A percentile compares a stretch with the other conserved stretches of the same genome.
phyloP scores from a whole-genome alignment of 2,797 vertebrate species.

The Xenopus petersii region DNA sequence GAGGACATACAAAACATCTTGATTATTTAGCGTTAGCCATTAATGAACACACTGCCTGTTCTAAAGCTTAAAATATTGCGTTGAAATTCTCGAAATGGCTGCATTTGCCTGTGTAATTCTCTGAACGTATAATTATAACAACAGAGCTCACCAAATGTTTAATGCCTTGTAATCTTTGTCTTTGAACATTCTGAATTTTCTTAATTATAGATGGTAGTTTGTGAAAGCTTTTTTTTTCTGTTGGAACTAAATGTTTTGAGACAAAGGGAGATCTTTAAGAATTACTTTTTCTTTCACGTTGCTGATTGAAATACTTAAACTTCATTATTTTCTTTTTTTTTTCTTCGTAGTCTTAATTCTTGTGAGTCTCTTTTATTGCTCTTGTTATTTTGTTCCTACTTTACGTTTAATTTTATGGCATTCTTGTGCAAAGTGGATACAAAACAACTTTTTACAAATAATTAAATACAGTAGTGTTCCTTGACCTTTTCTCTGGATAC shows the following conservation, averaged over 20 bases:
- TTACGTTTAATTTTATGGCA: slow-evolving; percentile 21
- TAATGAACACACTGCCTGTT: slow-evolving; percentile 2
- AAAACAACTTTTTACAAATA: neutral
- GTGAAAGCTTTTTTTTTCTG: slow-evolving; percentile 29
- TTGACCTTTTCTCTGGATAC: too few relatives aligned
- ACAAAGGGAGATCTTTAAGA: slow-evolving; percentile 38
- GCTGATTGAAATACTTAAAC: slow-evolving; percentile 37
- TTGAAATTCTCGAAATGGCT: slow-evolving; percentile 16
- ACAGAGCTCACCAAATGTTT: slow-evolving; percentile 48
- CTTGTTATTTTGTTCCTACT: slow-evolving; percentile 1
- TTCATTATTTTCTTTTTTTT: slow-evolving; percentile 14
- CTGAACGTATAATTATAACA: slow-evolving; percentile 48
- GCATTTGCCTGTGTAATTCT: slow-evolving; percentile 35
- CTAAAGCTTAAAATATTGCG: slow-evolving; percentile 20
- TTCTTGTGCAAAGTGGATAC: neutral
- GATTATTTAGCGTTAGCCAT: neutral
- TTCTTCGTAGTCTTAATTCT: slow-evolving; percentile 5
- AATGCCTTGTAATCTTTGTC: slow-evolving; percentile 47
- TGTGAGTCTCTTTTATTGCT: slow-evolving; percentile 6
- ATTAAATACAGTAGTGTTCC: too few relatives aligned
- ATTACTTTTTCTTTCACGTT: slow-evolving; percentile 32
- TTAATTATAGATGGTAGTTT: slow-evolving; percentile 48
- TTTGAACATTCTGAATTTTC: slow-evolving; percentile 48
- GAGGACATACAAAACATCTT: neutral
- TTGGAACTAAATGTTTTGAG: slow-evolving; percentile 39